phyloP scores from a whole-genome alignment of 1,140 invertebrate genomes.

The Ips nitidus region DNA sequence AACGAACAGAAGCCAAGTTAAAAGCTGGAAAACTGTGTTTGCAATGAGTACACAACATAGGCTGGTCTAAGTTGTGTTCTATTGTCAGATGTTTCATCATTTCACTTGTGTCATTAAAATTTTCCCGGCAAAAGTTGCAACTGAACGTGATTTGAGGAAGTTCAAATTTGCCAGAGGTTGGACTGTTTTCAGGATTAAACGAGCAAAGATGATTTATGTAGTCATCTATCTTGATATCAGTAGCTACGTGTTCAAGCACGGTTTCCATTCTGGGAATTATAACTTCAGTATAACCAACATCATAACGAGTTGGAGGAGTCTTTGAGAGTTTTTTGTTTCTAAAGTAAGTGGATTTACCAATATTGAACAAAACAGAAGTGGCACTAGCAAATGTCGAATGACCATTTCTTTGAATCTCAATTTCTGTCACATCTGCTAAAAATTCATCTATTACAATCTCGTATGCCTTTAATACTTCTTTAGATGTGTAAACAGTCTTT shows the following conservation, averaged over 20 bases:
- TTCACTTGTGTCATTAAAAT: slow-evolving; percentile 14
- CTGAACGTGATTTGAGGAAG: slow-evolving; percentile 32
- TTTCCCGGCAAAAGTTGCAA: slow-evolving; percentile 30
- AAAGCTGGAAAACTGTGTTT: slow-evolving; percentile 19
- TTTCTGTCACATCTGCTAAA: slow-evolving; percentile 32
- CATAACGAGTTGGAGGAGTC: slow-evolving; percentile 5
- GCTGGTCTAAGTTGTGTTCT: slow-evolving; percentile 35
- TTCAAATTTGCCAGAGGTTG: not conserved
- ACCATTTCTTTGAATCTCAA: slow-evolving; percentile 21
- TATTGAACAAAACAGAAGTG: slow-evolving; percentile 38
- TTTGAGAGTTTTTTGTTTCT: slow-evolving; percentile 36
- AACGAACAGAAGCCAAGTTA: slow-evolving; percentile 19
- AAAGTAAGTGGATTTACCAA: slow-evolving; percentile 30
- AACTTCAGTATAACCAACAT: slow-evolving; percentile 29
- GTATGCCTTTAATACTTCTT: slow-evolving; percentile 14
- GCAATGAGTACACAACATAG: slow-evolving; percentile 32
- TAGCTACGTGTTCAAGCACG: slow-evolving; percentile 1
- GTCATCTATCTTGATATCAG: slow-evolving; percentile 16
- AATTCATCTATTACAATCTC: slow-evolving; percentile 32
- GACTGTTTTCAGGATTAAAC: slow-evolving; percentile 8
- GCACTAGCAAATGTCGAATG: slow-evolving; percentile 32
- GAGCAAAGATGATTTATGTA: slow-evolving; percentile 29
- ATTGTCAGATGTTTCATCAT: slow-evolving; percentile 31
- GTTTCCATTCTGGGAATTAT: slow-evolving; percentile 38
- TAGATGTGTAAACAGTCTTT: slow-evolving; percentile 11